Conservation (phyloP, 2,888 invertebrate genomes). For the Spodoptera picta region DNA sequence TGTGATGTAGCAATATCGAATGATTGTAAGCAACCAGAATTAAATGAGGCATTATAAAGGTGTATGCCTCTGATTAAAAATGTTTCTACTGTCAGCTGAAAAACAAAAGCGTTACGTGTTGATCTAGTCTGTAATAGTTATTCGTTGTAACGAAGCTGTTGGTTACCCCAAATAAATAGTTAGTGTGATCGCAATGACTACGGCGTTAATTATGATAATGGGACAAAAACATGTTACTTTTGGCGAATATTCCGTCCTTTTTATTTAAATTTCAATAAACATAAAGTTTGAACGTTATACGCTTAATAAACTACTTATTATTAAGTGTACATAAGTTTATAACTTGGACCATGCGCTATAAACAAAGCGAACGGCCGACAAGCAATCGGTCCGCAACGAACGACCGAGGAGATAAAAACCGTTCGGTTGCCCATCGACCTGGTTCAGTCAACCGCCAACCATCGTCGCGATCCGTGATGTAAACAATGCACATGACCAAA, state of each 20-base stretch:
- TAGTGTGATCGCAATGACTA: no score
- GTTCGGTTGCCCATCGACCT: slow-evolving; percentile 71
- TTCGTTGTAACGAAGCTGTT: no score
- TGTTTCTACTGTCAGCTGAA: no score
- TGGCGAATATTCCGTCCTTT: no score
- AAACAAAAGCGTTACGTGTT: no score
- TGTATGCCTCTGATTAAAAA: no score
- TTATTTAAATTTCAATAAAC: background rate
- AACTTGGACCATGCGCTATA: slow-evolving; percentile 60
- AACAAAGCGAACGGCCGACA: slow-evolving; percentile 77
- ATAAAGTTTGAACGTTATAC: background rate
- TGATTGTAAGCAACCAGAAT: no score
- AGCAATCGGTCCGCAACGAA: slow-evolving; percentile 82
- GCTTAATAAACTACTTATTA: background rate
- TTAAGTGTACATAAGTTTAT: slow-evolving; percentile 47
- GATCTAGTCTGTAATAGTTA: no score
- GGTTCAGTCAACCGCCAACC: slow-evolving; percentile 81
- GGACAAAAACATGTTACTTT: no score
- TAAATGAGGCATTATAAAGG: no score
- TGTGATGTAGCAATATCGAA: slow-evolving; percentile 15
- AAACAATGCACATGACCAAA: slow-evolving; percentile 77
- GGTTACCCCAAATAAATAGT: no score
- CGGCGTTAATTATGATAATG: no score
- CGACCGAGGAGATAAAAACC: slow-evolving; percentile 87
- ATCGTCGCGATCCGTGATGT: slow-evolving; percentile 81